These are phyloP conservation scores for Zonitis immaculata DNA, from an alignment of 2,888 invertebrate genomes.

Conservation along the genomic window DNA sequence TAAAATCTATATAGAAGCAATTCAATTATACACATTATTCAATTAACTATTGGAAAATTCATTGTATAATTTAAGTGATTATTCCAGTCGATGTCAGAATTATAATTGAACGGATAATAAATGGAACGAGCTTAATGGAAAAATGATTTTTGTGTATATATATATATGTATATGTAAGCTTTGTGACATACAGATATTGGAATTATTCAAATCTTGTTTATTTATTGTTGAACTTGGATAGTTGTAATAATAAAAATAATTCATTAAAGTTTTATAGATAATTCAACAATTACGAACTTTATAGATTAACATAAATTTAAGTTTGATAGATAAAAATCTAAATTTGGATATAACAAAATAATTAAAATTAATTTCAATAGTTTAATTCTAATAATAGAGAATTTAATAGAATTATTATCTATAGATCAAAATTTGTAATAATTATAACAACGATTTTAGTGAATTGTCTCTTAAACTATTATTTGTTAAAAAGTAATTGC, in stretches of 20 bases:
- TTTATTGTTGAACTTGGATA: not conserved
- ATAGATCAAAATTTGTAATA: too few relatives aligned
- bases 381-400: too few relatives aligned
- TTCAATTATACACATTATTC: not conserved
- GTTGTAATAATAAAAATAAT: not conserved
- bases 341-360: too few relatives aligned
- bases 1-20: not conserved
- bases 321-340: too few relatives aligned
- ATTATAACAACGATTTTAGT: too few relatives aligned
- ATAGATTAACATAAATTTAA: too few relatives aligned
- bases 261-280: not conserved
- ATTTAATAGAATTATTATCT: too few relatives aligned
- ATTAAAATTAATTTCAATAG: too few relatives aligned
- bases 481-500: too few relatives aligned
- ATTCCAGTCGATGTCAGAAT: not conserved
- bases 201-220: not conserved
- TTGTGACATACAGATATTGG: not conserved
- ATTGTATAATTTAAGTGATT: not conserved
- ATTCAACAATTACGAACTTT: not conserved
- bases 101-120: not conserved
- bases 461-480: too few relatives aligned
- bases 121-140: not conserved
- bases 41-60: not conserved
- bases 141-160: not conserved
- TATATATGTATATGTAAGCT: not conserved